These are phyloP conservation scores for Drosophila mercatorum DNA, from an alignment of 2,888 invertebrate genomes.

Conservation along the genomic window DNA sequence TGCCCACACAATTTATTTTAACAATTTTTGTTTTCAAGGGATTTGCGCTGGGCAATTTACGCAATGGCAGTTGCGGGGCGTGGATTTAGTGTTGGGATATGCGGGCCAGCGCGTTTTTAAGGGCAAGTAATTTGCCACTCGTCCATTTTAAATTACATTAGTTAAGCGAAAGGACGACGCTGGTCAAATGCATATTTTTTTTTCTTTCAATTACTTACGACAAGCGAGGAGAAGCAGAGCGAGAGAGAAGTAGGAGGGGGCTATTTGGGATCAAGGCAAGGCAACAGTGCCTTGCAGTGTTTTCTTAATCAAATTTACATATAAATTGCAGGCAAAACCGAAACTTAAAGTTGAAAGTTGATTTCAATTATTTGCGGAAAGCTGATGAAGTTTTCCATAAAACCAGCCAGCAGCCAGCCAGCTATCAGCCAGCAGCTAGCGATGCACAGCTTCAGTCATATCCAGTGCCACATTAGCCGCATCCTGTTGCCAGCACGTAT, in stretches of 20 bases:
- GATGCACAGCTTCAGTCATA: slow-evolving; percentile 21
- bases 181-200: slow-evolving; percentile 75
- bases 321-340: slow-evolving; percentile 69
- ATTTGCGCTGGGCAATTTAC: slow-evolving; percentile 73
- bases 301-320: slow-evolving; percentile 76
- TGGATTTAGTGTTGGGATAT: slow-evolving; percentile 11
- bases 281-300: slow-evolving; percentile 58
- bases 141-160: slow-evolving; percentile 79
- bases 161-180: slow-evolving; percentile 53
- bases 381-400: slow-evolving; percentile 62
- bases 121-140: slow-evolving; percentile 78
- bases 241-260: background rate
- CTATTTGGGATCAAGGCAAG: slow-evolving; percentile 20
- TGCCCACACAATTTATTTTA: slow-evolving; percentile 73
- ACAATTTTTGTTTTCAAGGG: slow-evolving; percentile 68
- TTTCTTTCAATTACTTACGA: slow-evolving; percentile 70
- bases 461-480: slow-evolving; percentile 47
- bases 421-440: slow-evolving; percentile 9
- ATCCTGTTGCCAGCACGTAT: slow-evolving; percentile 41
- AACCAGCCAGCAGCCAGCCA: slow-evolving; percentile 11
- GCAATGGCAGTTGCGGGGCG: slow-evolving; percentile 38
- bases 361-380: slow-evolving; percentile 78
- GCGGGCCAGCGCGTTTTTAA: slow-evolving; percentile 51
- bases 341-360: slow-evolving; percentile 64
- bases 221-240: slow-evolving; percentile 4